Conservation (phyloP, 2,797 vertebrate genomes). For the Myotis daubentonii region DNA sequence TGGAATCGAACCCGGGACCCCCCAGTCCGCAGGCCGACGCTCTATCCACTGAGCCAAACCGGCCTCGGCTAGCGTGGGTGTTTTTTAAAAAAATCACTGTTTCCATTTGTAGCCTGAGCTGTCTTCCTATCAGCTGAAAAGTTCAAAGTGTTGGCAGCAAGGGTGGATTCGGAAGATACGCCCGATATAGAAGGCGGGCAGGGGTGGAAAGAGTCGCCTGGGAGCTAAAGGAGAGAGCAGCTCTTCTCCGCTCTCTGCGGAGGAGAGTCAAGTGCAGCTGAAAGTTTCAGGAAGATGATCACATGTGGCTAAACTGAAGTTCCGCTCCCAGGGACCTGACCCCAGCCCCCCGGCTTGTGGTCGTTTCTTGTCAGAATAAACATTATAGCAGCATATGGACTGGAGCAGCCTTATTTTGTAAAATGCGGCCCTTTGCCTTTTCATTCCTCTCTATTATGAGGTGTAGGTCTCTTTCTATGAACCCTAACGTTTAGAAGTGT, state of each 20-base stretch:
- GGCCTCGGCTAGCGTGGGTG: background rate
- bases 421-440: background rate
- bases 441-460: background rate
- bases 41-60: no score
- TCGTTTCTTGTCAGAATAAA: background rate
- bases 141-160: slow-evolving; percentile 58
- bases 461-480: background rate
- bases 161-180: slow-evolving; percentile 4
- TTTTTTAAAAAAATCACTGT: background rate
- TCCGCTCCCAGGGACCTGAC: background rate
- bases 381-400: background rate
- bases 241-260: background rate
- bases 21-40: no score
- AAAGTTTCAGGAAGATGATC: background rate
- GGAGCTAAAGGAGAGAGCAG: background rate
- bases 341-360: background rate
- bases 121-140: slow-evolving; percentile 53
- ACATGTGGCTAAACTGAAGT: background rate
- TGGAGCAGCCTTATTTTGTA: background rate
- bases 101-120: slow-evolving; percentile 67
- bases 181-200: slow-evolving; percentile 18
- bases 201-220: background rate
- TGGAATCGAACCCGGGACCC: no score
- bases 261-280: background rate
- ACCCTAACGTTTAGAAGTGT: background rate